These are phyloP conservation scores for Epinotia ramella DNA, from an alignment of 2,888 invertebrate species.

Conservation along the genomic window DNA sequence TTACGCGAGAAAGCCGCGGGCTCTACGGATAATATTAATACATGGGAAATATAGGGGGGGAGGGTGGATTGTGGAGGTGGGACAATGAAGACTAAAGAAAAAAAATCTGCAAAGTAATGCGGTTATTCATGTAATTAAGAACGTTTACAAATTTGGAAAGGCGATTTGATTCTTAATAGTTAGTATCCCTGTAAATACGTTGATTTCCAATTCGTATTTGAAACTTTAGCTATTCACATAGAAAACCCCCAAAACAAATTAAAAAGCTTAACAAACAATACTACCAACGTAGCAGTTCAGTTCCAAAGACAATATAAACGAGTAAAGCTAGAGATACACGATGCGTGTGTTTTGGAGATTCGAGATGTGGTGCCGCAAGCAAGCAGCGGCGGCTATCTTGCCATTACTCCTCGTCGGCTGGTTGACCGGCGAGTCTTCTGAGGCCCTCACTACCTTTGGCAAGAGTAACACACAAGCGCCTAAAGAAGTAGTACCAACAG, in stretches of 20 bases:
- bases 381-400: conserved; percentile 72
- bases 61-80: too few species aligned
- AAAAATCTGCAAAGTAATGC: background rate
- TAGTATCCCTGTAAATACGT: background rate
- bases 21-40: too few species aligned
- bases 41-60: too few species aligned
- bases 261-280: background rate
- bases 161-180: conserved; percentile 31
- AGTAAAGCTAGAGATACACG: conserved; percentile 51
- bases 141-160: conserved; percentile 37
- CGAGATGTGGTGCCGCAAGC: conserved; percentile 79
- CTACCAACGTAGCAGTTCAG: conserved; percentile 11
- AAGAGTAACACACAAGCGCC: conserved; percentile 87
- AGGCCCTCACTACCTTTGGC: conserved; percentile 89
- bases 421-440: conserved; percentile 80
- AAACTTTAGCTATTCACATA: conserved; percentile 26
- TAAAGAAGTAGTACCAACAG: conserved; percentile 83
- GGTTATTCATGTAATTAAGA: background rate
- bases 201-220: conserved; percentile 10
- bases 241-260: conserved; percentile 7
- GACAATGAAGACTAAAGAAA: too few species aligned
- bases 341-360: conserved; percentile 72
- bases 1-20: too few species aligned
- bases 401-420: conserved; percentile 72
- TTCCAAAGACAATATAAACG: conserved; percentile 35